phyloP scores from a whole-genome alignment of 2,888 invertebrate genomes.

The Lycocerus yunnanus region DNA sequence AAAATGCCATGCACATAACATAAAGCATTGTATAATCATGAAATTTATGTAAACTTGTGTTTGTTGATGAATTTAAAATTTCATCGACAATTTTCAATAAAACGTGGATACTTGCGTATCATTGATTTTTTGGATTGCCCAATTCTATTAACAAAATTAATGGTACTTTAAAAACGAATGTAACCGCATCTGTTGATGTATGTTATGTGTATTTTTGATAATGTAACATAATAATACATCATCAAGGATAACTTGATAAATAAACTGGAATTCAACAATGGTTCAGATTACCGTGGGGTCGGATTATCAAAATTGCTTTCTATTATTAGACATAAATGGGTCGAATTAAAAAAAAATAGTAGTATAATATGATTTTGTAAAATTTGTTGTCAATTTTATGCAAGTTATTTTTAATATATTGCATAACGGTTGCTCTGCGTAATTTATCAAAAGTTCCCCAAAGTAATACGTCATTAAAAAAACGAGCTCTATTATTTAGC shows the following conservation, averaged over 20 bases:
- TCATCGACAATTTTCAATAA: background rate
- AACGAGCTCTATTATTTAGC: constrained; percentile 7
- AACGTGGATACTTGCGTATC: background rate
- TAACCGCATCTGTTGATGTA: background rate
- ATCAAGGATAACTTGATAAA: background rate
- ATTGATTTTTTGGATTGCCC: background rate
- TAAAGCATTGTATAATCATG: background rate
- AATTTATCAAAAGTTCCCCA: background rate
- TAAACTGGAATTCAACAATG: background rate
- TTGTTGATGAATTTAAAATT: background rate
- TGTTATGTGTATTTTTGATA: background rate
- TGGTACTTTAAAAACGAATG: background rate
- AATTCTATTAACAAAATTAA: background rate
- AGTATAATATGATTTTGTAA: background rate
- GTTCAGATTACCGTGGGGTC: background rate
- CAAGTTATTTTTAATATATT: background rate
- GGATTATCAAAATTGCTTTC: background rate
- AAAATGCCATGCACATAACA: constrained; percentile 19
- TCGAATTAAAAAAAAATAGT: background rate
- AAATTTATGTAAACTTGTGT: background rate
- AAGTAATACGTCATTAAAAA: constrained; percentile 15
- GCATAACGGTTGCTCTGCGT: background rate
- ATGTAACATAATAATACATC: background rate
- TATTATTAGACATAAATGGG: background rate
- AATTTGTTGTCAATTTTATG: background rate